These are phyloP conservation scores for Chymomyza caudatula DNA, from an alignment of 2,888 invertebrate genomes.

Conservation along the genomic window DNA sequence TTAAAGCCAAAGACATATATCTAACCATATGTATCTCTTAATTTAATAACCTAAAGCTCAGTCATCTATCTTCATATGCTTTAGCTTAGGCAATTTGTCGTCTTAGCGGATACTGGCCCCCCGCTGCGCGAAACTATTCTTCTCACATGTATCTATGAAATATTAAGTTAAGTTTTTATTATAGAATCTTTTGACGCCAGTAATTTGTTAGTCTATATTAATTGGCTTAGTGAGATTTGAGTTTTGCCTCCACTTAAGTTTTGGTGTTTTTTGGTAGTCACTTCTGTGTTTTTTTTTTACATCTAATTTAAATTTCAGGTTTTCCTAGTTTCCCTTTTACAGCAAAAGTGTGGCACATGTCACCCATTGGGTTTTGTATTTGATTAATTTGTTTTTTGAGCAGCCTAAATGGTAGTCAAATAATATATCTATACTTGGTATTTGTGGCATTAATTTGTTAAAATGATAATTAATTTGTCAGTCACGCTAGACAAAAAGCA, in stretches of 20 bases:
- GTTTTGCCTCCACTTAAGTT: neutral
- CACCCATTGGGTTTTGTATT: constrained; percentile 28
- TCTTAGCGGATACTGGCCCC: constrained; percentile 8
- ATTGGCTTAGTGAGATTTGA: constrained; percentile 28
- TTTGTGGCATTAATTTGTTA: constrained; percentile 50
- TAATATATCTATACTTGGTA: constrained; percentile 37
- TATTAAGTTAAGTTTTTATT: constrained; percentile 36
- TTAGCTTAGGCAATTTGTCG: constrained; percentile 26
- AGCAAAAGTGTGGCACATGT: constrained; percentile 62
- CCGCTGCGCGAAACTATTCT: neutral
- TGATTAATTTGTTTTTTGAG: constrained; percentile 54
- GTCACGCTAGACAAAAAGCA: constrained; percentile 31
- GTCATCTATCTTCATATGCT: constrained; percentile 28
- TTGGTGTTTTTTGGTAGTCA: constrained; percentile 26
- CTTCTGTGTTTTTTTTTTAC: constrained; percentile 50
- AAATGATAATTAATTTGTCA: constrained; percentile 69
- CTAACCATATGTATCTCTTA: constrained; percentile 11
- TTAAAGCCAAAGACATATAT: constrained; percentile 16
- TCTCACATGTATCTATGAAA: neutral
- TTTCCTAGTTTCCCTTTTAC: constrained; percentile 55
- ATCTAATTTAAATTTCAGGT: constrained; percentile 55
- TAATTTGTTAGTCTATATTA: constrained; percentile 61
- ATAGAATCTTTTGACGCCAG: constrained; percentile 45
- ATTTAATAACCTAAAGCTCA: neutral
- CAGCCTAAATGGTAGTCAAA: constrained; percentile 51